Evolutionary conservation across 2,888 invertebrate genomes (phyloP).

Genomic region (Agrotis exclamationis): DNA sequence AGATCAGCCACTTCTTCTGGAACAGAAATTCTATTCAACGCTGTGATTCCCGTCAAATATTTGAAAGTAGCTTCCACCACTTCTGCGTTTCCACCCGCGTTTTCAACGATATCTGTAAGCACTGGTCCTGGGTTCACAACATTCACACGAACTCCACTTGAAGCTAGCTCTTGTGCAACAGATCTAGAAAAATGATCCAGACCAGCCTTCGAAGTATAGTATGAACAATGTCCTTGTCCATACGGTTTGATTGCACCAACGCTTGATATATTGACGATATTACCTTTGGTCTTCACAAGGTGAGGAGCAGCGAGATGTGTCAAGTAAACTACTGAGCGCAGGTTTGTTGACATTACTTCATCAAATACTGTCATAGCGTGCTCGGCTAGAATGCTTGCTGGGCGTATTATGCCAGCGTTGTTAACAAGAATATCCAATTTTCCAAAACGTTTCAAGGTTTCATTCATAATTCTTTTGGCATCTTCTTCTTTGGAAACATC

Average conservation of each 20-base stretch:
- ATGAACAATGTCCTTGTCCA: conserved; percentile 26
- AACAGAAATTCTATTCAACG: conserved; percentile 37
- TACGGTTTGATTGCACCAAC: conserved; percentile 14
- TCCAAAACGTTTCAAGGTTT: conserved; percentile 13
- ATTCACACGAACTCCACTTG: conserved; percentile 93
- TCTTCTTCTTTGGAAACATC: conserved; percentile 25
- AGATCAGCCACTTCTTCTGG: conserved; percentile 68
- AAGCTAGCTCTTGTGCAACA: conserved; percentile 92
- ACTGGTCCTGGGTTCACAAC: conserved; percentile 61
- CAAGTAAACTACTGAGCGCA: conserved; percentile 41
- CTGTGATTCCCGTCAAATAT: not conserved
- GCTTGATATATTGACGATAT: conserved; percentile 93
- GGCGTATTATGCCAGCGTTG: conserved; percentile 5
- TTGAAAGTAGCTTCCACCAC: conserved; percentile 4
- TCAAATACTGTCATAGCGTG: conserved; percentile 43
- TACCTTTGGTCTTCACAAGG: conserved; percentile 80
- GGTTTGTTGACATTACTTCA: conserved; percentile 41
- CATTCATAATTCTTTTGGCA: conserved; percentile 13
- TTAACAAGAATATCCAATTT: conserved; percentile 17
- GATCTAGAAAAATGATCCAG: conserved; percentile 65
- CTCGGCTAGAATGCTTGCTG: not conserved
- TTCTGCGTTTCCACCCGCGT: conserved; percentile 4
- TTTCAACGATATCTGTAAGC: conserved; percentile 29
- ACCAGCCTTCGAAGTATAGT: conserved; percentile 63
- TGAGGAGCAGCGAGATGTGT: conserved; percentile 59